phyloP scores from a whole-genome alignment of 2,113 vertebrate species.

The Brienomyrus longianalis region DNA sequence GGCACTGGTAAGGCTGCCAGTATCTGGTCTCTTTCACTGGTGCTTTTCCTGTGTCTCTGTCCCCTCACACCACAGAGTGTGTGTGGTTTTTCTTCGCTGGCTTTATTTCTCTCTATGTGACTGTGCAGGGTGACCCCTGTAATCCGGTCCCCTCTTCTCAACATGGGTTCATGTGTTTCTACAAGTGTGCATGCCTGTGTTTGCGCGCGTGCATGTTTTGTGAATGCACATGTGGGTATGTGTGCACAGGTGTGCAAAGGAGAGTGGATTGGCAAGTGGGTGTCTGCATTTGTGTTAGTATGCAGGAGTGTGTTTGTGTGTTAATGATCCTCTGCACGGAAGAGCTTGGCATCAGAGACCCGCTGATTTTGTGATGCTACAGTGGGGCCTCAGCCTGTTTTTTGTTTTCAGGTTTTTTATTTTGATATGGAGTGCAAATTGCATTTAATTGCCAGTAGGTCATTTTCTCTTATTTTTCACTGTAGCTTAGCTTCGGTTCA shows the following conservation, averaged over 20 bases:
- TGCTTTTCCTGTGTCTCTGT: too few relatives aligned
- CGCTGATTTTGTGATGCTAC: background rate
- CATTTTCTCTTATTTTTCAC: background rate
- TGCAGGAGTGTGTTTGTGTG: background rate
- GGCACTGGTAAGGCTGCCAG: too few relatives aligned
- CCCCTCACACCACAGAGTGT: too few relatives aligned
- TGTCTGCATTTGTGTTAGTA: background rate
- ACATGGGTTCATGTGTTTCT: background rate
- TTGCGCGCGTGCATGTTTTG: background rate
- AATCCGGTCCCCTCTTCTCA: background rate
- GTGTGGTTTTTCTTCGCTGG: too few relatives aligned
- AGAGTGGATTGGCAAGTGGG: background rate
- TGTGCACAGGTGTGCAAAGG: background rate
- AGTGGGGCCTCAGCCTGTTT: background rate
- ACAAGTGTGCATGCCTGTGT: background rate
- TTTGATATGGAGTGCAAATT: background rate
- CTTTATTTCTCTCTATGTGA: background rate
- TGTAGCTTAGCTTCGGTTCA: background rate
- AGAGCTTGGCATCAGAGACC: background rate
- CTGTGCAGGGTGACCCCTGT: too few relatives aligned
- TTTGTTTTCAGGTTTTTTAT: background rate
- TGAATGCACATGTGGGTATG: background rate
- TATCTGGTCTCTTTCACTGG: too few relatives aligned
- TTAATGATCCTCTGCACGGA: background rate
- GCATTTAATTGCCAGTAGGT: background rate